phyloP scores from a whole-genome alignment of 1,140 invertebrate species.

The Atta colombica region DNA sequence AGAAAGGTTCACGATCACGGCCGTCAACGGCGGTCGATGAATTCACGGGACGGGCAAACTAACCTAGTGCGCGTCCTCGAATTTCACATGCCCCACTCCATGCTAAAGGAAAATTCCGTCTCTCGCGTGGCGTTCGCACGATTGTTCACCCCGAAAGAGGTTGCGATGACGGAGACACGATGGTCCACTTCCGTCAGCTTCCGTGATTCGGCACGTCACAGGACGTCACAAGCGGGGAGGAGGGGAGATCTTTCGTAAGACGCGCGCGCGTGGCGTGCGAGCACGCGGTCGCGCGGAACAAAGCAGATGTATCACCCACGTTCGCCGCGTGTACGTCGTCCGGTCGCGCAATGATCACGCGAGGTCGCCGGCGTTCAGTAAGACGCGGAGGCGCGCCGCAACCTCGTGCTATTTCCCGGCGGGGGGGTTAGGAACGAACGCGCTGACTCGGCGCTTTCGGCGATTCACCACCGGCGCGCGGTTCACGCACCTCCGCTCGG shows the following conservation, averaged over 20 bases:
- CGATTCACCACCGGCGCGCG: constrained; percentile 11
- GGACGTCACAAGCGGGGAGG: neutral
- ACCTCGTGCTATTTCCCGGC: neutral
- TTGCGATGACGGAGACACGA: neutral
- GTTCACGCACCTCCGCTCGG: neutral
- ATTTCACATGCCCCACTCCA: constrained; percentile 16
- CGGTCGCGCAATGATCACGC: neutral
- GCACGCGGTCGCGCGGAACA: constrained; percentile 63
- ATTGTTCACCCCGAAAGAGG: neutral
- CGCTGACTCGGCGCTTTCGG: constrained; percentile 78
- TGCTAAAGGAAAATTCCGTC: neutral
- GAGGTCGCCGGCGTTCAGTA: neutral
- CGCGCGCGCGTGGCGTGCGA: constrained; percentile 23
- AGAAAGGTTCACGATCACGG: neutral
- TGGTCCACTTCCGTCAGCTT: neutral
- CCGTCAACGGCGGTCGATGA: neutral
- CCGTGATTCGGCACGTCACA: neutral
- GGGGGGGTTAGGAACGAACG: constrained; percentile 41
- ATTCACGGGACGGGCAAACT: constrained; percentile 33
- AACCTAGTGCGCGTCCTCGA: constrained; percentile 39
- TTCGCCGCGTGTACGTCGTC: neutral
- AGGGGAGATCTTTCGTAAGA: constrained; percentile 19
- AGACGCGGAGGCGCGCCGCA: neutral
- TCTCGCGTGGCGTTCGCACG: neutral
- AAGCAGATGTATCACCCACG: constrained; percentile 23